Base-by-base conservation (phyloP, 2,888 invertebrate species). In the Colostygia pectinataria region DNA sequence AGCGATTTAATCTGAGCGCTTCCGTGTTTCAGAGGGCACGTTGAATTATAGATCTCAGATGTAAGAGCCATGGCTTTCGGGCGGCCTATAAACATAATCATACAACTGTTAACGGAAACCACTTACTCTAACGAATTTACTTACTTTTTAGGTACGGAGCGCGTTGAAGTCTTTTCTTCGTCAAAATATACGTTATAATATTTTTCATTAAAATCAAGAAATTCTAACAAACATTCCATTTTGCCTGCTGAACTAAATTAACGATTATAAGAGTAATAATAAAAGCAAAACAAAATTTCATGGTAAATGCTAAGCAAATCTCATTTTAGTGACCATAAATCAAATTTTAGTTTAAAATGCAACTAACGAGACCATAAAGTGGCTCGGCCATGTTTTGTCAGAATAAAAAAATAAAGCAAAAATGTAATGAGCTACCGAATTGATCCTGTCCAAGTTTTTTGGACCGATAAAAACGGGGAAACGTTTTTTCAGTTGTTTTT, bases 341-440 rank as follows among this genome's bases (percentile, higher is more conserved):
- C 78, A 80, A 62, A 72, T 70, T 67, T 71, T 63, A 49, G 55
- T 47, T 66, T 73, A 60, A 77, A 71, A 72, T 68, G 58, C 60
- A 65, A 61, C 71, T 71, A 74, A 81, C 72, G 69, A 74, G 66
- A 62, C 71, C 76, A 72, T 79, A 82, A 83, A 79, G 69, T 71
- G 75, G 63, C 65, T 72, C 68, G 64, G 65, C 65, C 66, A 60
- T 68, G 63, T 72, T 76, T 73, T 57, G 59, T 62, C 65, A 61
- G 70, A 65, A 67, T 55, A 82, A 82, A 84, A n/a, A 83, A 83
- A 83, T 71, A 82, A 81, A 81, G 63, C 68, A 80, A 81, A 77
- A 77, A 67, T 65, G 57, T 71, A 75, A 70, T 63, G 57, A 56
- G 85, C 85, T 85, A 83, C 84, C 74, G 84, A 80, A 80, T 75